Conservation (phyloP, 2,113 vertebrate species). For the Eidolon helvum region DNA sequence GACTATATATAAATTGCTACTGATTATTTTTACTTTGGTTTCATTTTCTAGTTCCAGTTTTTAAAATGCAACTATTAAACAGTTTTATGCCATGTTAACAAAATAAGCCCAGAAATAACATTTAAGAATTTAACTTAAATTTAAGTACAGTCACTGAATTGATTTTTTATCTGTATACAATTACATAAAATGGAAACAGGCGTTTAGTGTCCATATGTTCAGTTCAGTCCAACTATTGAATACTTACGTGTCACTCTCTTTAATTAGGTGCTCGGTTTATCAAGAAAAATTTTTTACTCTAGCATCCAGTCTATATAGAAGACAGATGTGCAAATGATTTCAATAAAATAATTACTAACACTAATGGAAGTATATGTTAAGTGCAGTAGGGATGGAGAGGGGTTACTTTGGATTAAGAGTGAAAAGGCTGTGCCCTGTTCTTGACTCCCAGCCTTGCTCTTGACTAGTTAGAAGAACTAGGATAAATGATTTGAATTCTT, state of each 20-base stretch:
- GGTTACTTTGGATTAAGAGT: neutral
- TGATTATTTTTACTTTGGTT: constrained; percentile 9
- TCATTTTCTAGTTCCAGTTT: constrained; percentile 34
- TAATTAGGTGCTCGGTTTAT: neutral
- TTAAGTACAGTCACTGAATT: neutral
- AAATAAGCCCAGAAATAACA: neutral
- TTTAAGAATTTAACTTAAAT: constrained; percentile 20
- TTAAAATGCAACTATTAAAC: neutral
- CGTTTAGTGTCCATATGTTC: neutral
- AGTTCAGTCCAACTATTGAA: neutral
- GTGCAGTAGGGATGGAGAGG: neutral
- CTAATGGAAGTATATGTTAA: neutral
- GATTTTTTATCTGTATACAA: neutral
- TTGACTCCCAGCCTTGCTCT: neutral
- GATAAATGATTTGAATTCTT: neutral
- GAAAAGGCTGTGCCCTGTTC: neutral
- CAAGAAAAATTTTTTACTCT: neutral
- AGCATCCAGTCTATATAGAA: neutral
- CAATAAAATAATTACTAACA: neutral
- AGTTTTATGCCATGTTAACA: neutral
- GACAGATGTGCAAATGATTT: neutral
- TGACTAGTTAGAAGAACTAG: neutral
- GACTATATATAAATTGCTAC: neutral
- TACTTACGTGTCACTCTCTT: neutral
- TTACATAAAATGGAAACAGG: neutral